Base-by-base conservation (phyloP, 2,113 vertebrate genomes). In the Macquaria ambigua region DNA sequence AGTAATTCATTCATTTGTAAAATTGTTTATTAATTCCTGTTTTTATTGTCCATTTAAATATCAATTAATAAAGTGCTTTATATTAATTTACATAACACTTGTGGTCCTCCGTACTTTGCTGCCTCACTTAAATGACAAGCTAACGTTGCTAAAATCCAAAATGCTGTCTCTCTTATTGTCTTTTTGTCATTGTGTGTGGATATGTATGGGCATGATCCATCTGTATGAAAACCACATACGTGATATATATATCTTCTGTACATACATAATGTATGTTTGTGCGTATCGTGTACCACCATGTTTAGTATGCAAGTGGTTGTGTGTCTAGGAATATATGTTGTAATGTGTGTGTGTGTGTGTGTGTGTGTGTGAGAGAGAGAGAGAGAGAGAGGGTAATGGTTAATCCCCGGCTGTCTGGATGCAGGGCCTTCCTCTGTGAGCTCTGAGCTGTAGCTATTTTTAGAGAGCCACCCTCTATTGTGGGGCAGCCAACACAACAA, bases 391-490 rank as follows among this genome's bases (percentile, higher is more conserved):
- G 58, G 74, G 76, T 87, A 66, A 72, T 66, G 66, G 64, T 74
- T 92, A 91, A 90, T 91, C 91, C 74, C 63, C 12, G 37, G n/a
- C 37, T 61, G 39, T 81, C 39, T 86, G 8, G 10, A 28, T 74
- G 48, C 59, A 31, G 77, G 77, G 58, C 72, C 85, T 88, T 92
- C 77, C 81, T 88, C 68, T 81, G 56, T 74, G 73, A 89, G 91
- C 88, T 68, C 73, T 83, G 84, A 92, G 87, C 91, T 79, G 64
- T 0, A 70, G 83, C 82, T 92, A 93, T 90, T 84, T 93, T 87
- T 92, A 92, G 93, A 86, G 55, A 84, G 63, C 18, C 23, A 34
- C 55, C 69, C 72, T 76, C 53, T 86, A 84, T 76, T 79, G 58
- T 66, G 75, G 46, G 64, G 50, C 77, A 62, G 69, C 58, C 23